Conservation (phyloP, 2,888 invertebrate genomes). For the Oasisia sp. region DNA sequence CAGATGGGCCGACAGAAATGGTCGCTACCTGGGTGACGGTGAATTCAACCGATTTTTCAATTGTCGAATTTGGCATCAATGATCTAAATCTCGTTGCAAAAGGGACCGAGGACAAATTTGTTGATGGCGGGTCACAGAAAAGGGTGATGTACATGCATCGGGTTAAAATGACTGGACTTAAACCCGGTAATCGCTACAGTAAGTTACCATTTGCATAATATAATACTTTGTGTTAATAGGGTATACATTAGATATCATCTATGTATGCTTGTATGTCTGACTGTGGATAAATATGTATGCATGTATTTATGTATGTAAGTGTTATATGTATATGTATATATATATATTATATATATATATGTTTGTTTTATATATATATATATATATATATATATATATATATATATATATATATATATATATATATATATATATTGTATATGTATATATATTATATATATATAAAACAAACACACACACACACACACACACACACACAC, state of each 20-base stretch:
- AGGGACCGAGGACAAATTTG: constrained; percentile 53
- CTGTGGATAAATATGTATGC: not conserved
- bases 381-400: not conserved
- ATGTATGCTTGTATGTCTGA: not conserved
- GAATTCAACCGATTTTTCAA: constrained; percentile 44
- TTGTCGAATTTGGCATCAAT: constrained; percentile 47
- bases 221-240: not conserved
- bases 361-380: not conserved
- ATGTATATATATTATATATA: not conserved
- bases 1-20: constrained; percentile 49
- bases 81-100: constrained; percentile 27
- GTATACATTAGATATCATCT: not conserved
- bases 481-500: too few species aligned
- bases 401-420: not conserved
- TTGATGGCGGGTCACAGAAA: constrained; percentile 52
- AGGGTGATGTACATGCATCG: constrained; percentile 57
- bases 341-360: not conserved
- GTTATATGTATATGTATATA: not conserved
- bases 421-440: not conserved
- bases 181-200: constrained; percentile 54
- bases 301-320: not conserved
- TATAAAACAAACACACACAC: too few species aligned
- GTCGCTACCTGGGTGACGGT: constrained; percentile 59
- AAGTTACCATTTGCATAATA: constrained; percentile 31
- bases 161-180: constrained; percentile 49